Base-by-base conservation (phyloP, 2,888 invertebrate genomes). In the Orthonychiurus folsomi region DNA sequence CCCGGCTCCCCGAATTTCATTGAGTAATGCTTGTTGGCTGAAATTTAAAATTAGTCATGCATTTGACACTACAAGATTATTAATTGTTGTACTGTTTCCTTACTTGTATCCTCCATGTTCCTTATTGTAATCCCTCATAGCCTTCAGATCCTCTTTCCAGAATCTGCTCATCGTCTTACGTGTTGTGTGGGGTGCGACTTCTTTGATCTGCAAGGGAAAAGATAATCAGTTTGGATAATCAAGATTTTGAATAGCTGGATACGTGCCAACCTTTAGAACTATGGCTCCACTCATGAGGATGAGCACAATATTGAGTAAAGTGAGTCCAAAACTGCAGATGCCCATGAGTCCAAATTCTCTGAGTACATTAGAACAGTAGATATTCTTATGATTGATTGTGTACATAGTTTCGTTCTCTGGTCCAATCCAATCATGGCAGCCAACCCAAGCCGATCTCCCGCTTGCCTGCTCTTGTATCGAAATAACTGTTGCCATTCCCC, bases 251-350 rank as follows among this genome's bases (percentile, higher is more conserved):
- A 21, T 20, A 20, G 52, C n/a, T n/a, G n/a, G 24, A 12, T 47
- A 21, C 37, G 27, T 37, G 28, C 66, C 71, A 76, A 85, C 83
- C 81, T 88, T 89, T 58, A 90, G 78, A 65, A 89, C 86, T 67
- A 88, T 81, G 72, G 89, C 84, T 1, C 88, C 89, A 59, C 88
- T 86, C 72, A 87, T 82, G 75, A 89, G 87, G 74, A 91, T 90
- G 77, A 89, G 88, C 74, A 86, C 82, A 65, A 91, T 89, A 77
- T 91, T 91, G 47, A 91, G 82, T 58, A 89, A 80, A 1, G 89
- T 89, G 59, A 91, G 77, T 67, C 86, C 83, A 63, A 88, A 85
- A 74, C 89, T 89, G 61, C 90, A 85, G 62, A 86, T 84, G 25
- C 89, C 91, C 74, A 89, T 85, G 65, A 87, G 81, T 59, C 86